phyloP scores from a whole-genome alignment of 1,140 invertebrate species.

The Drosophila hydei region DNA sequence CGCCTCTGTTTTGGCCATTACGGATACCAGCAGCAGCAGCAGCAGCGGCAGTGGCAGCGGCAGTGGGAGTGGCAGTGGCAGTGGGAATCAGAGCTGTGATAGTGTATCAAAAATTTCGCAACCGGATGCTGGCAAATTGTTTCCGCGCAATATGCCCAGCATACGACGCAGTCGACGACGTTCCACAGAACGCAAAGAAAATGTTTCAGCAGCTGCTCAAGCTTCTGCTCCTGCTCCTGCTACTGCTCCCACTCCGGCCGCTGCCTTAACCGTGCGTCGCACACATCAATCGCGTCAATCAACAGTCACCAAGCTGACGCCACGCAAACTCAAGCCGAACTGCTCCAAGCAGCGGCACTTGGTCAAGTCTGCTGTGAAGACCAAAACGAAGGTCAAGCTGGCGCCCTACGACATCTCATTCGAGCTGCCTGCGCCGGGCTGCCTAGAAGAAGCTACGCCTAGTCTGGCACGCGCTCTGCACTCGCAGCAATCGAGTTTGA shows the following conservation, averaged over 20 bases:
- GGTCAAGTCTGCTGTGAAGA: constrained; percentile 56
- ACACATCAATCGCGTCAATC: constrained; percentile 57
- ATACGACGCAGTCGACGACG: constrained; percentile 70
- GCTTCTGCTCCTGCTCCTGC: neutral
- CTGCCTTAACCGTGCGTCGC: constrained; percentile 20
- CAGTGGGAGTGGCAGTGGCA: neutral
- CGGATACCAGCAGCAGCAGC: constrained; percentile 46
- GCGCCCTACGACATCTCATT: constrained; percentile 64
- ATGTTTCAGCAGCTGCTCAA: neutral
- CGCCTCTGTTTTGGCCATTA: constrained; percentile 59
- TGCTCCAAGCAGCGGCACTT: constrained; percentile 62
- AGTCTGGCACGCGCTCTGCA: constrained; percentile 61
- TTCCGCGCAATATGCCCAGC: constrained; percentile 82
- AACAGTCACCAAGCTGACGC: constrained; percentile 67
- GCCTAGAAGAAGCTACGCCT: constrained; percentile 25
- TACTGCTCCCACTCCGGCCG: neutral
- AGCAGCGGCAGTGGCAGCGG: constrained; percentile 44
- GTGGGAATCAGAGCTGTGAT: constrained; percentile 27
- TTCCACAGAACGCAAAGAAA: constrained; percentile 34
- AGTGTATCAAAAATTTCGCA: constrained; percentile 67
- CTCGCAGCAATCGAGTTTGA: constrained; percentile 60
- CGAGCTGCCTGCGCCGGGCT: constrained; percentile 49
- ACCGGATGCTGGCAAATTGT: constrained; percentile 69
- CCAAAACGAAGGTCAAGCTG: constrained; percentile 63
- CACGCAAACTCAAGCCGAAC: constrained; percentile 48